These are phyloP conservation scores for Astyanax mexicanus DNA, from an alignment of 2,797 vertebrate genomes.

Conservation along the genomic window DNA sequence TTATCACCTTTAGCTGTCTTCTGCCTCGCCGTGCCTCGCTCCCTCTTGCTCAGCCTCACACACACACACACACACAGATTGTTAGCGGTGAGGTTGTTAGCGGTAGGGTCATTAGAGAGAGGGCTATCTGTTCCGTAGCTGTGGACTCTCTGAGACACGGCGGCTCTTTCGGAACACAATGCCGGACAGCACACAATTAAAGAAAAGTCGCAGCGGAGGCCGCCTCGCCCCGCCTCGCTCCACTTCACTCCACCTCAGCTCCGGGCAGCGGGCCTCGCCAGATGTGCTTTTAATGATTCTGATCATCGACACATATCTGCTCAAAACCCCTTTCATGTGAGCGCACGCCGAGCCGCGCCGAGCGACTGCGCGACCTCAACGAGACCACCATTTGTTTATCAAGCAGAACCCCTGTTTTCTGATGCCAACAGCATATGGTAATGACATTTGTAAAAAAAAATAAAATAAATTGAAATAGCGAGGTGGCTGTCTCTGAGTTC, in stretches of 20 bases:
- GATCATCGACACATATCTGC: slow-evolving; percentile 42
- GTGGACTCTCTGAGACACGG: slow-evolving; percentile 40
- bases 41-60: slow-evolving; percentile 32
- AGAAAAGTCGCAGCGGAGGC: slow-evolving; percentile 33
- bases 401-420: slow-evolving; percentile 14
- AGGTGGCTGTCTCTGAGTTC: background rate
- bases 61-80: slow-evolving; percentile 64
- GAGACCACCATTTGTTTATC: slow-evolving; percentile 35
- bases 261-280: slow-evolving; percentile 4
- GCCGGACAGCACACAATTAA: slow-evolving; percentile 65
- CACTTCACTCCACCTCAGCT: slow-evolving; percentile 13
- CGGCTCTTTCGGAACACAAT: slow-evolving; percentile 59
- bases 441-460: background rate
- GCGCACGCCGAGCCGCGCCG: background rate
- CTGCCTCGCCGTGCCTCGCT: background rate
- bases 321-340: slow-evolving; percentile 27
- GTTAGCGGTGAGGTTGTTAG: slow-evolving; percentile 58
- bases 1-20: slow-evolving; percentile 27
- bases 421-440: slow-evolving; percentile 13
- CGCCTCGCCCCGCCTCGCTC: slow-evolving; percentile 1
- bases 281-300: slow-evolving; percentile 42
- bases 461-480: too few species aligned
- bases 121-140: slow-evolving; percentile 10
- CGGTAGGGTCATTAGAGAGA: slow-evolving; percentile 34
- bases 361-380: slow-evolving; percentile 13